Evolutionary conservation across 1,140 invertebrate genomes (phyloP), one percentile per base, ranked within the genome.

Genomic region (Diachasma alloeum): DNA sequence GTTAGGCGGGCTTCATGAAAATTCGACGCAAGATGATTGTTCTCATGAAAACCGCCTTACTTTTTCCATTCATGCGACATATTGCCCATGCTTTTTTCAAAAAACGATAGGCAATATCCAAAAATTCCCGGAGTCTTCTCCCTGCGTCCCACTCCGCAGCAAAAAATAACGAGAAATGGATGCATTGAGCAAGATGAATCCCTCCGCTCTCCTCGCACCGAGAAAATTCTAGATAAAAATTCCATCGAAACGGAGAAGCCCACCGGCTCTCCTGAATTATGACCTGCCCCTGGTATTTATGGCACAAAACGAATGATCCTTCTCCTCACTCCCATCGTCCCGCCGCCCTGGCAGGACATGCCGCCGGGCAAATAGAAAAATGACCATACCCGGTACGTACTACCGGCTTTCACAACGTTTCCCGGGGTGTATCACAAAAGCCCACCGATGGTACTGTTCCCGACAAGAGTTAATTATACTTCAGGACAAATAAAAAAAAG

Each of bases 281-380:
- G 59, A 74, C 73, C 63, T 44, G 63, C 31, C 63, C 39, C 44
- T 74, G 63, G 73, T 74, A 74, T 74, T 74, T 74, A 74, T 74
- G 59, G 66, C 19, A 19, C 37, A 37, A 74, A 74, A 74, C 36
- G 36, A 74, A 68, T 68, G 63, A 74, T 59, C 19, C 42, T 68
- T 26, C 66, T 22, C 42, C 31, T 67, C 42, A 24, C 37, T 68
- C 66, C 31, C 24, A 22, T 36, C 22, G 63, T 68, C 66, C 26
- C 22, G 4, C 66, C 15, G 39, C 11, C 31, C 31, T n/a, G n/a
- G 31, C 36, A 36, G 66, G 66, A 68, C n/a, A 68, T 72, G n/a
- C 17, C 42, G 37, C 19, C 11, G 24, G 37, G 63, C 22, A 68
- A 24, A 26, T 74, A 74, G 63, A 74, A 68, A 67, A 67, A 67